Base-by-base conservation (phyloP, 2,888 invertebrate species). In the Syritta pipiens region DNA sequence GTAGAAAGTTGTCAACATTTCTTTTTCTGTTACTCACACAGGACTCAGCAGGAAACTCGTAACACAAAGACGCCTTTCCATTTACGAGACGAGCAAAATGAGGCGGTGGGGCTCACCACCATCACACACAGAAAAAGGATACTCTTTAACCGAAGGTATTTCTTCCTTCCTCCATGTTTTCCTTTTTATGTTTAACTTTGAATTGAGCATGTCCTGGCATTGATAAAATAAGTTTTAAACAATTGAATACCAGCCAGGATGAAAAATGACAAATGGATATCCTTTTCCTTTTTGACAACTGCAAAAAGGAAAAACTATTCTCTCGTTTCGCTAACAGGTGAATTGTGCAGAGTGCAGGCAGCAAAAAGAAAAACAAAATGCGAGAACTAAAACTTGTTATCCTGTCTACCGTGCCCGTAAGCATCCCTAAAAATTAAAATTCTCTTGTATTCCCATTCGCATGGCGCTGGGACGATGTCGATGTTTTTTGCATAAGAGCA, bases 181-280 rank as follows among this genome's bases (percentile, higher is more conserved):
- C 20, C 40, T 59, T 59, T 71, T 63, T 71, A 53, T 69, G n/a
- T 71, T 32, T 22, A 0, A 6, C 24, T n/a, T n/a, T 19, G 68
- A 46, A 75, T 75, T 42, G 77, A 72, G 72, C 77, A 77, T 77
- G 77, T 69, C 72, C 57, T 60, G 4, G 53, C 71, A 71, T 77
- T 72, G 77, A 60, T 48, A 53, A 67, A 77, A 76, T 76, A 76
- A 69, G 57, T 46, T 76, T 59, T 51, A 68, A 67, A 79, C 77
- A 79, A 79, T 72, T 79, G 65, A 59, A 46, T n/a, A 51, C 9
- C n/a, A n/a, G n/a, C n/a, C n/a, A n/a, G n/a, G n/a, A n/a, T n/a
- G n/a, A n/a, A n/a, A n/a, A n/a, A 37, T 37, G 37, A 2, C 7
- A 17, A 37, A 37, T 37, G 19, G 37, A 37, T 17, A 28, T 17